phyloP scores from a whole-genome alignment of 2,797 vertebrate genomes.

The Rhynchonycteris naso region DNA sequence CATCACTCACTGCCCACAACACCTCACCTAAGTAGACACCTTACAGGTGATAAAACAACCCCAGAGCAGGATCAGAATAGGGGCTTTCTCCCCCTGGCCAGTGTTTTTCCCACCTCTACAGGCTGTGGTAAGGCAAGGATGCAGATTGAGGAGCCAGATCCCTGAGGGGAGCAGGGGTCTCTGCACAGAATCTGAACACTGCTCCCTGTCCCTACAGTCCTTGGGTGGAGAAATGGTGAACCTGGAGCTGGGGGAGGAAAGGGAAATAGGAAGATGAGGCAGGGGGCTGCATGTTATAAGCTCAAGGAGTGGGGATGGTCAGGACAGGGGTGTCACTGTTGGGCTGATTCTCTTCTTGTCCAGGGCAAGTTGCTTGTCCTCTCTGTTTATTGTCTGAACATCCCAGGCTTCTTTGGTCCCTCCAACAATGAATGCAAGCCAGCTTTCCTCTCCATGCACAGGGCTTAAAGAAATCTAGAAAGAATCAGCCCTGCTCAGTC shows the following conservation, averaged over 20 bases:
- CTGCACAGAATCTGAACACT: background rate
- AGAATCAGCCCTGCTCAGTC: background rate
- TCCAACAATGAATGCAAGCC: background rate
- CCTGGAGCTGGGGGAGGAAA: background rate
- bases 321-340: background rate
- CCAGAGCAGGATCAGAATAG: background rate
- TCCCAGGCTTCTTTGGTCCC: background rate
- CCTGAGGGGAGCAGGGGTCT: background rate
- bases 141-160: background rate
- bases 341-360: background rate
- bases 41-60: background rate
- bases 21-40: background rate
- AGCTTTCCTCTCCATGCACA: background rate
- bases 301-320: background rate
- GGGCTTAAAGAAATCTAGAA: background rate
- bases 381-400: background rate
- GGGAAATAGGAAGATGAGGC: background rate
- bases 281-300: background rate
- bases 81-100: background rate
- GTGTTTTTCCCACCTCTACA: background rate
- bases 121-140: background rate
- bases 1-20: background rate
- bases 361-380: background rate
- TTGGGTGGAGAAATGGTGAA: background rate
- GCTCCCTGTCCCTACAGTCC: too few species aligned